phyloP scores from a whole-genome alignment of 2,797 vertebrate genomes.

The Falco columbarius region DNA sequence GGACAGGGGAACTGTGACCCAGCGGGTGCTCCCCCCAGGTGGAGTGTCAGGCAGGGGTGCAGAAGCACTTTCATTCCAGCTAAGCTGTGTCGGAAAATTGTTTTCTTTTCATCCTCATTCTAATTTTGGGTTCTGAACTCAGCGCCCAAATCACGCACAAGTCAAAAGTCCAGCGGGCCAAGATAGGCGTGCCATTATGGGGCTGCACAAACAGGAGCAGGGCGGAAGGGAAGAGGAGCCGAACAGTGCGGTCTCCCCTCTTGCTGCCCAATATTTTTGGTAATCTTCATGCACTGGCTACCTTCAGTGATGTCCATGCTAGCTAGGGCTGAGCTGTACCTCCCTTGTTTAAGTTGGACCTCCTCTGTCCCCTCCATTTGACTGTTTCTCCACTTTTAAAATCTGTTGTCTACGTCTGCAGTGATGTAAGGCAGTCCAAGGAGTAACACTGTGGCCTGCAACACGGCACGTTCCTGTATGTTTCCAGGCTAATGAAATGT shows the following conservation, averaged over 20 bases:
- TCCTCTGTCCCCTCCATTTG: not conserved
- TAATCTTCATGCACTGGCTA: not conserved
- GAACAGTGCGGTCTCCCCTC: not conserved
- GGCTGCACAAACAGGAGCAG: not conserved
- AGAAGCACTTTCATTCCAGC: not conserved
- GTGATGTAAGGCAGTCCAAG: not conserved
- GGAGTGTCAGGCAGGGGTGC: not conserved
- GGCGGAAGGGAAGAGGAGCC: not conserved
- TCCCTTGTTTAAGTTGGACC: not conserved
- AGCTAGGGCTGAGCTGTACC: not conserved
- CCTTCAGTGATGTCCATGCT: not conserved
- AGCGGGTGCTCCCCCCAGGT: not conserved
- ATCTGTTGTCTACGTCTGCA: not conserved
- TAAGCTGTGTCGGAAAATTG: not conserved
- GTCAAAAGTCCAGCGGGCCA: not conserved
- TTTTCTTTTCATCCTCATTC: constrained; percentile 23
- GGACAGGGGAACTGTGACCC: not conserved
- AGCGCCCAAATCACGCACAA: not conserved
- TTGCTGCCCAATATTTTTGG: not conserved
- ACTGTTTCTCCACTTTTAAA: not conserved
- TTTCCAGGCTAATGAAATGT: not conserved
- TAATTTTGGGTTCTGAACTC: constrained; percentile 15
- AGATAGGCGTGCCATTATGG: not conserved
- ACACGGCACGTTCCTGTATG: accelerated
- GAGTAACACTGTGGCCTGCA: not conserved